Base-by-base conservation (phyloP, 2,113 vertebrate genomes). In the Heliornis fulica region DNA sequence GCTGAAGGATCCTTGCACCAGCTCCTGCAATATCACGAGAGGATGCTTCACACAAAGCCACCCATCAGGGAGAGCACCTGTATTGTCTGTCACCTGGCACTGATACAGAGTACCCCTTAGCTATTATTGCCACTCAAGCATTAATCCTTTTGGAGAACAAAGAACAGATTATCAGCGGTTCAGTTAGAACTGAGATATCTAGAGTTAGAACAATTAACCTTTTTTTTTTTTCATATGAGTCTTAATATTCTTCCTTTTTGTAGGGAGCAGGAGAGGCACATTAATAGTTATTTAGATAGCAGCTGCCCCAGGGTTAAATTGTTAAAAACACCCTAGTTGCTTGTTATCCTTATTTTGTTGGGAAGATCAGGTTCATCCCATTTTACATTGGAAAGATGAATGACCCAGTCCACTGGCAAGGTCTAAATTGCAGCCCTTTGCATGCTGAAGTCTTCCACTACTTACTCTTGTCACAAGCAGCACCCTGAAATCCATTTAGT, bases 401-500 rank as follows among this genome's bases (percentile, higher is more conserved):
- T 88, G 95, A 97, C 92, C 93, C 72, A 72, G 77, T 51, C 84
- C 69, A 87, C 46, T 57, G 68, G 54, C 43, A 86, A 94, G 94
- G 92, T 95, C 90, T 94, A 93, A 94, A 91, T 69, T 93, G 51
- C 51, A 96, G 92, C 84, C 93, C 60, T 97, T 96, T 97, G 80
- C 84, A 83, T 90, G 74, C 64, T 83, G 89, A 94, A 96, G 86
- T 86, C 94, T 91, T 96, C 69, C 11, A 83, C 91, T 66, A 89
- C 78, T 96, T 93, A 87, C 77, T 96, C 94, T 91, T 94, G 96
- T 96, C 96, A 96, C 85, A 95, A 94, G 87, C 90, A 89, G 40
- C 69, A 89, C 83, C 85, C 66, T 90, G 70, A 65, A 95, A 97
- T 95, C 87, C 93, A 97, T 97, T 96, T 96, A 95, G 88, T 95